These are phyloP conservation scores for Cottus gobio DNA, from an alignment of 2,113 vertebrate species.

Conservation along the genomic window DNA sequence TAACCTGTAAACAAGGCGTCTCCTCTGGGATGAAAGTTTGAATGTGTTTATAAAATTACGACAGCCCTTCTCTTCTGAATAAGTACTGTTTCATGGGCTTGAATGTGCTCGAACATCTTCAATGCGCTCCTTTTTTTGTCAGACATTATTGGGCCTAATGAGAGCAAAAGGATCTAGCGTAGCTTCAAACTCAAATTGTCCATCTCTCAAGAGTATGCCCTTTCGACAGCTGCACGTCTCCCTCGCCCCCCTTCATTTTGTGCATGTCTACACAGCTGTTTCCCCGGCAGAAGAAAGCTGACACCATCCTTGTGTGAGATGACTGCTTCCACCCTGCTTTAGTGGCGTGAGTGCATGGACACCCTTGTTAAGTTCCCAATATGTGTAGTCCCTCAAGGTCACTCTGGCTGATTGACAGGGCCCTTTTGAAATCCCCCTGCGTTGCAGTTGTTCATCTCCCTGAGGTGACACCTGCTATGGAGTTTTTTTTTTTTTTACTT, in stretches of 20 bases:
- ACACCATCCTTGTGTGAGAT: constrained; percentile 71
- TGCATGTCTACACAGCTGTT: constrained; percentile 78
- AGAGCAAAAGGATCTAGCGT: constrained; percentile 3
- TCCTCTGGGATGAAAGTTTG: neutral
- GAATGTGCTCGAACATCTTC: constrained; percentile 5
- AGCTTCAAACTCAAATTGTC: constrained; percentile 22
- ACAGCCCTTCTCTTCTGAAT: neutral
- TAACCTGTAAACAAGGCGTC: constrained; percentile 10
- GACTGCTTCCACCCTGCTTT: constrained; percentile 49
- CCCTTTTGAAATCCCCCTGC: constrained; percentile 61
- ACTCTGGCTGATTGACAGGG: constrained; percentile 58
- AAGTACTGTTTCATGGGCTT: neutral
- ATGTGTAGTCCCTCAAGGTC: constrained; percentile 74
- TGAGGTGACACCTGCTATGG: constrained; percentile 72
- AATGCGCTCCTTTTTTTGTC: neutral
- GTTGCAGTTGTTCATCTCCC: constrained; percentile 77
- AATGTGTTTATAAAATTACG: constrained; percentile 3
- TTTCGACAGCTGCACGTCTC: constrained; percentile 73
- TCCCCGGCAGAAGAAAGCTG: constrained; percentile 71
- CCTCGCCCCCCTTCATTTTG: constrained; percentile 34
- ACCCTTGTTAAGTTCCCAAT: constrained; percentile 38
- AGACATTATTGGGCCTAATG: neutral
- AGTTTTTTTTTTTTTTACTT: constrained; percentile 53
- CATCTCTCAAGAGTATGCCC: constrained; percentile 36
- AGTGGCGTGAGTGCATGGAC: constrained; percentile 6